Evolutionary conservation across 2,797 vertebrate genomes (phyloP).

Genomic region (Acanthurus leucopareius): DNA sequence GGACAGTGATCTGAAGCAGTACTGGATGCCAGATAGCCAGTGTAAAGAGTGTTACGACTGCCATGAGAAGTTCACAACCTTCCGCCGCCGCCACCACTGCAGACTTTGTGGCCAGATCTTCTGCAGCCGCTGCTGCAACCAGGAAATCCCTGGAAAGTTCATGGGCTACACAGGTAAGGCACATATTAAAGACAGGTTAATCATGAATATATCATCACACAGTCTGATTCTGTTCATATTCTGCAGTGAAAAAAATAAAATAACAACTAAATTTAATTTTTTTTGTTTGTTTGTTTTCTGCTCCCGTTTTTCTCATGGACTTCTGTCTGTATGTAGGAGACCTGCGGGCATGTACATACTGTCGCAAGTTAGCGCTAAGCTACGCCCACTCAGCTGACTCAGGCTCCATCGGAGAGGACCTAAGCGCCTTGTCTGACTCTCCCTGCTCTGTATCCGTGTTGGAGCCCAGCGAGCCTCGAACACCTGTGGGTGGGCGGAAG

Average conservation of each 20-base stretch:
- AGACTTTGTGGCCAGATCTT: conserved; percentile 98
- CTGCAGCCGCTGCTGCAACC: conserved; percentile 99
- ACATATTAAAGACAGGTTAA: not conserved
- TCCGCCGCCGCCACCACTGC: conserved; percentile 96
- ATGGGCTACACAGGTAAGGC: conserved; percentile 97
- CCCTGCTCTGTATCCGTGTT: conserved; percentile 89
- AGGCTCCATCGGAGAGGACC: conserved; percentile 94
- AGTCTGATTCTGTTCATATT: not conserved
- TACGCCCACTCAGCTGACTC: conserved; percentile 97
- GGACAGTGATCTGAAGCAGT: conserved; percentile 99
- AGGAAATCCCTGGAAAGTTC: conserved; percentile 99
- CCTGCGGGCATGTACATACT: conserved; percentile 96
- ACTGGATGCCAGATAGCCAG: conserved; percentile 99
- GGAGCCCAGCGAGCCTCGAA: conserved; percentile 95
- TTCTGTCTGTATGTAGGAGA: conserved; percentile 85
- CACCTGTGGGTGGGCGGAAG: conserved; percentile 94
- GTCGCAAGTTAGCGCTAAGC: conserved; percentile 96
- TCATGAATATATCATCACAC: not conserved
- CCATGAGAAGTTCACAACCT: conserved; percentile 98
- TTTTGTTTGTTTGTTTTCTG: not conserved
- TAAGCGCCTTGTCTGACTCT: conserved; percentile 93
- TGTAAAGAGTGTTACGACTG: conserved; percentile 99
- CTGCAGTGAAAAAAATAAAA: not conserved
- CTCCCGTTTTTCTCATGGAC: not conserved
- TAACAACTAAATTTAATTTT: not conserved